A percentile compares a stretch with the other conserved stretches of the same genome.
Conservation (phyloP, 1,140 invertebrate species). For the Drosophila pachea region DNA sequence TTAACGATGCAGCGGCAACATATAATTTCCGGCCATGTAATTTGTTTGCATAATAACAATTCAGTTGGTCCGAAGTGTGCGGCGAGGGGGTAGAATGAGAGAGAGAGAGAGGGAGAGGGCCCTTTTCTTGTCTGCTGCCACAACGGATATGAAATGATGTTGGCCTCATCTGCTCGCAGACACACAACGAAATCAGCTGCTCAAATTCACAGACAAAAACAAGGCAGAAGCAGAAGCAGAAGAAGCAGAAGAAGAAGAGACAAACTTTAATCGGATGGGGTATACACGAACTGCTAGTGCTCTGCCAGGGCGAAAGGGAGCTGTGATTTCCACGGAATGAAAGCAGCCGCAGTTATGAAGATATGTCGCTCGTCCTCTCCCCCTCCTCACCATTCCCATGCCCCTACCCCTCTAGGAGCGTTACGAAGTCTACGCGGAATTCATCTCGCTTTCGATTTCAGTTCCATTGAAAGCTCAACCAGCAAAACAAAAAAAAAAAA, state of each 20-base stretch:
- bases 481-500: background rate
- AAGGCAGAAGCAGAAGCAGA: background rate
- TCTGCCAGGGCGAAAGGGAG: too few relatives aligned
- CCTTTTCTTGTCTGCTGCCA: constrained; percentile 14
- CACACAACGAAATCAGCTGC: constrained; percentile 58
- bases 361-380: background rate
- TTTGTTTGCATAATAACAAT: constrained; percentile 77
- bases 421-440: constrained; percentile 22
- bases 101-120: background rate
- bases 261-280: constrained; percentile 2
- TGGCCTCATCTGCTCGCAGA: constrained; percentile 66
- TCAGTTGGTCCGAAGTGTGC: constrained; percentile 40
- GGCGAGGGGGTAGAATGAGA: too few relatives aligned
- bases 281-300: constrained; percentile 1
- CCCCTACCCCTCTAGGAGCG: background rate
- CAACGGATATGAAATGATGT: constrained; percentile 37
- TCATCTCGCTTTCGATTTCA: constrained; percentile 40
- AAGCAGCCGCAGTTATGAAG: too few relatives aligned
- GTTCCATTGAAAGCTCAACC: constrained; percentile 33
- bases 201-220: constrained; percentile 63
- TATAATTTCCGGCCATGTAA: constrained; percentile 56
- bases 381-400: too few relatives aligned
- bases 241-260: constrained; percentile 21
- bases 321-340: too few relatives aligned
- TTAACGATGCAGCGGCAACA: constrained; percentile 34